Evolutionary conservation across 1,140 invertebrate species (phyloP), one percentile per base, ranked within the genome.

Genomic region (Drosophila yakuba): DNA sequence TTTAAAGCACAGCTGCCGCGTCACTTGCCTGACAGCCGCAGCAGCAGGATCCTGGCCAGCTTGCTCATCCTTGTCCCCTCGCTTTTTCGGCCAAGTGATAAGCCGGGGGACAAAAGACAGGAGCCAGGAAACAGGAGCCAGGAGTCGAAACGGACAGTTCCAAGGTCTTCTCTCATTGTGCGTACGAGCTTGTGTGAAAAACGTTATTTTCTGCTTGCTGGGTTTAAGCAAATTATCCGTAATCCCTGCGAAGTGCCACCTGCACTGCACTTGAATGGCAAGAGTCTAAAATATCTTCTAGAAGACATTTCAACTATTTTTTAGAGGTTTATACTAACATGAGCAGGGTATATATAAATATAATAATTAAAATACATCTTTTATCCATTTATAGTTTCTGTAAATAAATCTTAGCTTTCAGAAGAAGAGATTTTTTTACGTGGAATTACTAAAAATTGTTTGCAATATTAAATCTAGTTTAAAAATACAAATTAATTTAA

Each of bases 171-270:
- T 44, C 17, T 10, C 32, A 84, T 88, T 88, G 80, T 88, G 72
- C 80, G 80, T 80, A 79, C 75, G 48, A 80, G 78, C 72, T 78
- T 89, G 84, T 80, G 83, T 86, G 83, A 58, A 80, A 89, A 88
- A 80, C 66, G 84, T 88, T 89, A 89, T 89, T 88, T 88, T 88
- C 80, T 84, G 84, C 80, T 89, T 62, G 67, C 80, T 74, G 77
- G 68, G 76, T 77, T 88, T 89, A 89, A 89, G 84, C 80, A 89
- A 88, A 89, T 89, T 88, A 89, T 77, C 73, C 84, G 59, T 83
- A 61, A 80, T 63, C 63, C 60, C 47, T 51, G 57, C 47, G 47
- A 48, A 56, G 17, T 48, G 67, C 59, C 56, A 75, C 60, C 71
- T 64, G 59, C 38, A 58, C 52, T 43, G 45, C 35, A 63, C n/a